Conservation (phyloP, 2,888 invertebrate genomes). For the Xiphydria camelus region DNA sequence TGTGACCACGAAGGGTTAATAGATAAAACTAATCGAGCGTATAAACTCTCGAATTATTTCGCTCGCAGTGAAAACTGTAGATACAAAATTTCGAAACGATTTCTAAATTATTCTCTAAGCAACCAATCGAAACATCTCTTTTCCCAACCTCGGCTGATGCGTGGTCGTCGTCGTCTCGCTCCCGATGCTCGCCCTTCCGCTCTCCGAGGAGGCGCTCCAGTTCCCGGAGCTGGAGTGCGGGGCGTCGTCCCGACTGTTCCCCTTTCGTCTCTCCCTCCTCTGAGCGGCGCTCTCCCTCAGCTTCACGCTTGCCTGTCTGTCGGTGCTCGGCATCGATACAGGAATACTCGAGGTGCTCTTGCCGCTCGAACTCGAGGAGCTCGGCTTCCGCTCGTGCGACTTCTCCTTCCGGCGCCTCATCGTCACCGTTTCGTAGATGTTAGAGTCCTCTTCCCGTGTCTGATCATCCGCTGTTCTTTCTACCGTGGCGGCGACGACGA, state of each 20-base stretch:
- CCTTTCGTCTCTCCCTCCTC: constrained; percentile 70
- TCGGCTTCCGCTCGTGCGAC: constrained; percentile 77
- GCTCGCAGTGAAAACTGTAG: too few relatives aligned
- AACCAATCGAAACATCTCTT: too few relatives aligned
- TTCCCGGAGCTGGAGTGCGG: constrained; percentile 90
- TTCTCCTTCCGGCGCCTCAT: constrained; percentile 70
- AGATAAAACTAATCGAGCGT: too few relatives aligned
- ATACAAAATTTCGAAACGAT: too few relatives aligned
- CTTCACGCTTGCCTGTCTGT: constrained; percentile 64
- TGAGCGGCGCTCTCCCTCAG: constrained; percentile 75
- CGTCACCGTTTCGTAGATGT: constrained; percentile 70
- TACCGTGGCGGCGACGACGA: constrained; percentile 57
- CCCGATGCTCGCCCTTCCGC: constrained; percentile 82
- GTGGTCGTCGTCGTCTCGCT: constrained; percentile 78
- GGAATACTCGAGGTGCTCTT: constrained; percentile 50
- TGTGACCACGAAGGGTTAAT: too few relatives aligned
- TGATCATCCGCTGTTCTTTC: constrained; percentile 29
- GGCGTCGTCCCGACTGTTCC: constrained; percentile 71
- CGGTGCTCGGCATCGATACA: constrained; percentile 39
- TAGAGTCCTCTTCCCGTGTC: constrained; percentile 59
- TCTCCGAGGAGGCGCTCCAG: constrained; percentile 93
- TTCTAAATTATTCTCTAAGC: too few relatives aligned
- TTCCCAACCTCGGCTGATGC: constrained; percentile 54
- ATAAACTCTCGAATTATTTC: too few relatives aligned
- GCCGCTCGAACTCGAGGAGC: constrained; percentile 67